Evolutionary conservation across 2,888 invertebrate genomes (phyloP), one percentile per base, ranked within the genome.

Genomic region (Cataglyphis albicans): DNA sequence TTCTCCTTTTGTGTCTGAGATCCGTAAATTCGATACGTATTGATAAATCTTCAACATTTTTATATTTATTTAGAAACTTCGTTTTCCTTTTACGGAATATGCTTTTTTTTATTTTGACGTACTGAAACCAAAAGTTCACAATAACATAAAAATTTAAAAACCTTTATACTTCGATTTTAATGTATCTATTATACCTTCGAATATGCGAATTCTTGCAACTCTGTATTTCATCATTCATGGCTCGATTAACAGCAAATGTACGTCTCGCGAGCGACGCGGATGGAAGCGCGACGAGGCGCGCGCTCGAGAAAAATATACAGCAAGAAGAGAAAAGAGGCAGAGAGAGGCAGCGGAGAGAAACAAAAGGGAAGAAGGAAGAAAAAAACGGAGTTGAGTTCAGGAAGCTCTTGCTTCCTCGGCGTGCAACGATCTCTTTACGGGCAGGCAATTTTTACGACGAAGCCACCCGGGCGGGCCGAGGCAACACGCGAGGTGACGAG

Each of bases 381-480:
- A 70, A 68, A 67, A 84, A 83, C 76, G 78, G 87, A 85, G 90
- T 86, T n/a, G 52, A 91, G 93, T 93, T 92, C 93, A 93, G 94
- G 94, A 94, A 94, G 93, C 92, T 91, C 90, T 91, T 90, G 89
- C 88, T 85, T 82, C 90, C 86, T 82, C 90, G 90, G 84, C 90
- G 85, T 89, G 88, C 89, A 94, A 93, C 93, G 91, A 94, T 93
- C 93, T 94, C 93, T 94, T 94, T 93, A 94, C 94, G 94, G 93
- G 93, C 93, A 93, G 91, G 94, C 93, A 94, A 94, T 93, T 94
- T 94, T 94, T 94, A 94, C 90, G 93, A 93, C 93, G 91, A 90
- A 93, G 88, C 91, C 93, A 93, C 91, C 92, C 89, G 93, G 92
- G 92, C 93, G 92, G 91, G 83, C 91, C 92, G 91, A 92, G 86